These are phyloP conservation scores for Hypsibius dujardini DNA, from an alignment of 1,140 invertebrate species.

Conservation along the genomic window DNA sequence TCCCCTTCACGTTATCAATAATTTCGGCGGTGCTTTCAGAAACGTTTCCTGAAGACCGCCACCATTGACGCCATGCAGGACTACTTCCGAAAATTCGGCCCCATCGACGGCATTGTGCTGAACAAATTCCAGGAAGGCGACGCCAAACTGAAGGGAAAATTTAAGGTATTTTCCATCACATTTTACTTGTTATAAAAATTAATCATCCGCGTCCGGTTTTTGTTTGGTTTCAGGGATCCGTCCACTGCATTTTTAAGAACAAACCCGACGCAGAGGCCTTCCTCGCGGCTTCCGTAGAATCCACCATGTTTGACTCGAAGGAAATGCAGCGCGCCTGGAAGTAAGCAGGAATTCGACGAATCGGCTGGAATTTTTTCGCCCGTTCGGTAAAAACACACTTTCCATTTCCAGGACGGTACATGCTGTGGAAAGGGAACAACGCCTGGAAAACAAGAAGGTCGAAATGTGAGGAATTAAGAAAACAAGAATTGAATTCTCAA, in stretches of 20 bases:
- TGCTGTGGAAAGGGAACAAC: neutral
- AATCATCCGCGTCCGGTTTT: conserved; percentile 38
- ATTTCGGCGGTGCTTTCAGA: neutral
- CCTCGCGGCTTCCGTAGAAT: conserved; percentile 38
- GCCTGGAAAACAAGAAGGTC: neutral
- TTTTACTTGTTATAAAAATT: conserved; percentile 11
- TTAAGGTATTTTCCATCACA: neutral
- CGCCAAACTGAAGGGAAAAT: conserved; percentile 29
- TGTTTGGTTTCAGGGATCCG: conserved; percentile 68
- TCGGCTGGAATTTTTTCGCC: neutral
- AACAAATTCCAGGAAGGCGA: conserved; percentile 22
- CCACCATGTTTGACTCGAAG: conserved; percentile 51
- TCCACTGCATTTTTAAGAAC: conserved; percentile 63
- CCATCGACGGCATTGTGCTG: neutral
- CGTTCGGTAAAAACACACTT: neutral
- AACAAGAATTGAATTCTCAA: neutral
- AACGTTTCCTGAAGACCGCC: conserved; percentile 17
- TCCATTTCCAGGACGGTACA: neutral
- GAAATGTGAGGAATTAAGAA: neutral
- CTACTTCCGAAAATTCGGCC: conserved; percentile 6
- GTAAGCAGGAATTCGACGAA: conserved; percentile 40
- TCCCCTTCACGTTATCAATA: neutral
- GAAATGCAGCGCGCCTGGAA: conserved; percentile 53
- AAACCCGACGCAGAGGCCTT: conserved; percentile 51
- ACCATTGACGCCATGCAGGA: conserved; percentile 16